phyloP scores from a whole-genome alignment of 2,797 vertebrate species.

The Rhodeus uyekii region DNA sequence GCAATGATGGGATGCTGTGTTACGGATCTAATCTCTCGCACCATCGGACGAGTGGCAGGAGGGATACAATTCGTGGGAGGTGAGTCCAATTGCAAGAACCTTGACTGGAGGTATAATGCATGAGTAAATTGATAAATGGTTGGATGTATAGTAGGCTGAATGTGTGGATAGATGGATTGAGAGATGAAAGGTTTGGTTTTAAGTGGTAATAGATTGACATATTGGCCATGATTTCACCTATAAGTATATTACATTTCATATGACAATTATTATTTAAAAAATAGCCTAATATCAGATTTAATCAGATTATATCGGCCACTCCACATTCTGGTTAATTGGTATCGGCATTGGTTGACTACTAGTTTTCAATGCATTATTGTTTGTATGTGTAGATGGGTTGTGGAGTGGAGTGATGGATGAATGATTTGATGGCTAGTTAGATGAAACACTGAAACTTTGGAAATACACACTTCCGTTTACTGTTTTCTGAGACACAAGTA shows the following conservation, averaged over 20 bases:
- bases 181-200: not conserved
- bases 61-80: constrained; percentile 96
- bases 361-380: not conserved
- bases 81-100: constrained; percentile 72
- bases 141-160: not conserved
- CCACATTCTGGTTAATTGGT: not conserved
- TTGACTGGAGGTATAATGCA: not conserved
- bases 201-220: not conserved
- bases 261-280: no score
- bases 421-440: not conserved
- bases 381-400: not conserved
- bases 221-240: not conserved
- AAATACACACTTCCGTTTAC: not conserved
- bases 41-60: constrained; percentile 92
- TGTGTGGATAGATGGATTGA: not conserved
- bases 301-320: not conserved
- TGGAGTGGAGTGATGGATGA: not conserved
- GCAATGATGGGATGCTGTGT: constrained; percentile 97
- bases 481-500: not conserved
- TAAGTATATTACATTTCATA: no score
- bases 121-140: not conserved
- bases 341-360: not conserved
- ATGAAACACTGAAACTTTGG: not conserved
- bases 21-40: constrained; percentile 95
- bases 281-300: not conserved